Conservation (phyloP, 2,113 vertebrate genomes). For the Dermatemys mawii region DNA sequence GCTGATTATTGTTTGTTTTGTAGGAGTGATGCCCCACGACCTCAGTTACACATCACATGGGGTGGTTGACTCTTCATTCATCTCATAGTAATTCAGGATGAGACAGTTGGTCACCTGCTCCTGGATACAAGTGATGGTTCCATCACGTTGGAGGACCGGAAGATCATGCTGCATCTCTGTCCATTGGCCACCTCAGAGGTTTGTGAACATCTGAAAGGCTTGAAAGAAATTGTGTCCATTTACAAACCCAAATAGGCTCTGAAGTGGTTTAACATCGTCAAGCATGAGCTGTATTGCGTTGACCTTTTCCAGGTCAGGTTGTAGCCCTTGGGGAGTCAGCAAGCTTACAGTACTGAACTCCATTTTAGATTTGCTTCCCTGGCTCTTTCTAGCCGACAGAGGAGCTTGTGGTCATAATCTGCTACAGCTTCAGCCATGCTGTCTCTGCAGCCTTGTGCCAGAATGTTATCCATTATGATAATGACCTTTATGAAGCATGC, state of each 20-base stretch:
- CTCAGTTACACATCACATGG: not conserved
- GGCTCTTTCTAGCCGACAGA: not conserved
- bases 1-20: too few species aligned
- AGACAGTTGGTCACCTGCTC: too few species aligned
- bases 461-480: not conserved
- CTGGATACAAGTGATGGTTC: not conserved
- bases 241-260: not conserved
- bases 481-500: not conserved
- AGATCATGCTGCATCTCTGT: too few species aligned
- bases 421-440: not conserved
- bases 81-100: not conserved
- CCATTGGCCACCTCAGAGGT: not conserved
- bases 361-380: not conserved
- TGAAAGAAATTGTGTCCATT: too few species aligned
- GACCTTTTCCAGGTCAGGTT: not conserved
- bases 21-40: not conserved
- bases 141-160: not conserved
- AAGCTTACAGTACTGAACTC: not conserved
- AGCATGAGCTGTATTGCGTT: not conserved
- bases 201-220: not conserved
- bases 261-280: not conserved
- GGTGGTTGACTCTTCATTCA: not conserved
- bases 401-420: not conserved
- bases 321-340: not conserved
- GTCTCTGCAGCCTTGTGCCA: not conserved